phyloP scores from a whole-genome alignment of 2,888 invertebrate species.

The Apotomis capreana region DNA sequence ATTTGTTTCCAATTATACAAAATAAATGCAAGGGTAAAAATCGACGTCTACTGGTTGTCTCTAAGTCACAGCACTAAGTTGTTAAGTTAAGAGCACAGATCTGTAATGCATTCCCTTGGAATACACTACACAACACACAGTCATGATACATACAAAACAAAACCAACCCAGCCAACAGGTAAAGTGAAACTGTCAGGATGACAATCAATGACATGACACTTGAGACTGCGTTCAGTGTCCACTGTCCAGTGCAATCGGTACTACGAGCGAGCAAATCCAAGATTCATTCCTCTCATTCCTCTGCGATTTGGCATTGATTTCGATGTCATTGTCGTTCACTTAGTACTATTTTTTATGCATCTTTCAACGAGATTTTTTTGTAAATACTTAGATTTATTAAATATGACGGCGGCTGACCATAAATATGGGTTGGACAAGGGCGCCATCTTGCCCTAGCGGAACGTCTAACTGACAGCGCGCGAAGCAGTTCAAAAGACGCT shows the following conservation, averaged over 20 bases:
- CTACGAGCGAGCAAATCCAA: too few relatives aligned
- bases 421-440: too few relatives aligned
- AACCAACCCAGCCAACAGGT: slow-evolving; percentile 1
- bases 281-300: too few relatives aligned
- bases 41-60: background rate
- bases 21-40: background rate
- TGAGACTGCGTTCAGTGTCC: background rate
- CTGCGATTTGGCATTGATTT: too few relatives aligned
- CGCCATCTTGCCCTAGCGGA: too few relatives aligned
- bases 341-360: too few relatives aligned
- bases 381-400: too few relatives aligned
- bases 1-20: background rate
- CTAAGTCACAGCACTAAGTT: background rate
- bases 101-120: slow-evolving; percentile 7
- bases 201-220: background rate
- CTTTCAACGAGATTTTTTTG: too few relatives aligned
- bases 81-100: background rate
- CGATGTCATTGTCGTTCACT: too few relatives aligned
- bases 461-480: too few relatives aligned
- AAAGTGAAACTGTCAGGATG: slow-evolving; percentile 5
- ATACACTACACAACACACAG: background rate
- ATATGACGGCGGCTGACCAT: too few relatives aligned
- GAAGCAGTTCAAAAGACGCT: too few relatives aligned
- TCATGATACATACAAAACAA: background rate
- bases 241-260: background rate